A percentile compares a stretch with the other conserved stretches of the same genome.
Evolutionary conservation across 1,140 invertebrate genomes (phyloP).

Genomic region (Notospermus geniculatus): DNA sequence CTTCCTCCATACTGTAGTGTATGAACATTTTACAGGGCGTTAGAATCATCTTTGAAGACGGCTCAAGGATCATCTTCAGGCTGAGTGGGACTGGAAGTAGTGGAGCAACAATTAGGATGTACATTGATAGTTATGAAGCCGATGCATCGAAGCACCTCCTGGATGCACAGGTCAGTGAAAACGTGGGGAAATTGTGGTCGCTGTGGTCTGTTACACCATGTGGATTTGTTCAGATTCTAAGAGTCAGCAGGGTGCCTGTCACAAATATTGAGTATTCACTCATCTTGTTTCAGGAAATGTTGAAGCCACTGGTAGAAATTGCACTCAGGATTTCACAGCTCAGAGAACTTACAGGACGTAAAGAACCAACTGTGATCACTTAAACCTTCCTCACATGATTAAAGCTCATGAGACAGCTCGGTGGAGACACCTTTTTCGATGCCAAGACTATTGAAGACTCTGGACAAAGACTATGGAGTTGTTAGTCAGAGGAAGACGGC

Average conservation of each 20-base stretch:
- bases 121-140: conserved; percentile 68
- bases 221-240: too few species aligned
- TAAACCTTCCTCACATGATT: too few species aligned
- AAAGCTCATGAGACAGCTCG: too few species aligned
- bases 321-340: conserved; percentile 84
- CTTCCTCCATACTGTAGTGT: too few species aligned
- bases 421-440: too few species aligned
- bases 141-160: conserved; percentile 64
- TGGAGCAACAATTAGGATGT: conserved; percentile 93
- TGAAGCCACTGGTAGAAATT: conserved; percentile 86
- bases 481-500: too few species aligned
- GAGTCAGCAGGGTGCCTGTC: too few species aligned
- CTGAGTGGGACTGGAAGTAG: conserved; percentile 96
- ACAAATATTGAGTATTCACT: too few species aligned
- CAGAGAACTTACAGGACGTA: conserved; percentile 79
- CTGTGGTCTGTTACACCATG: too few species aligned
- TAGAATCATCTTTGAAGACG: conserved; percentile 88
- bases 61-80: conserved; percentile 87
- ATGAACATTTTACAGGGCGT: conserved; percentile 84
- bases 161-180: conserved; percentile 70
- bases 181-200: too few species aligned
- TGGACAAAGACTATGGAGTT: too few species aligned
- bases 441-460: too few species aligned
- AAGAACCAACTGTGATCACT: conserved; percentile 94
- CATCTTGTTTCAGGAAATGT: conserved; percentile 63